Conservation (phyloP, 2,113 vertebrate species). For the Hippocampus guttulatus region DNA sequence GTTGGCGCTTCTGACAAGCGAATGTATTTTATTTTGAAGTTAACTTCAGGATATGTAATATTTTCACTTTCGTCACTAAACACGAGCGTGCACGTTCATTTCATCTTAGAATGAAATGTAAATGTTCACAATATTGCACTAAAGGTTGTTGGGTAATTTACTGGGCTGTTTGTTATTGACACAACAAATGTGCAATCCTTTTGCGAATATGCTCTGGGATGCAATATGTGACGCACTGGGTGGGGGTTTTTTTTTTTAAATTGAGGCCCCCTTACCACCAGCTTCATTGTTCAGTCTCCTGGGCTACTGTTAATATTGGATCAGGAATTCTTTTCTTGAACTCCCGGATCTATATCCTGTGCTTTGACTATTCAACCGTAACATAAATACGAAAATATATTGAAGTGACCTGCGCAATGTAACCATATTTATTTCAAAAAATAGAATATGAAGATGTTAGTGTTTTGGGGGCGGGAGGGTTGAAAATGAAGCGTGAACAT, state of each 20-base stretch:
- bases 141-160: not conserved
- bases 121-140: not conserved
- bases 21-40: conserved; percentile 8
- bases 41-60: not conserved
- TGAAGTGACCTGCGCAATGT: not conserved
- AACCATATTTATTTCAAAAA: not conserved
- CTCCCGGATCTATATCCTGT: conserved; percentile 46
- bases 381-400: not conserved
- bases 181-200: not conserved
- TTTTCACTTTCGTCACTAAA: not conserved
- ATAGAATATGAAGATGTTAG: not conserved
- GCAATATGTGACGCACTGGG: not conserved
- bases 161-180: not conserved
- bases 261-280: not conserved
- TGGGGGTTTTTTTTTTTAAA: not conserved
- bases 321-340: conserved; percentile 28
- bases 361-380: not conserved
- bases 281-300: conserved; percentile 49
- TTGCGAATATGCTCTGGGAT: not conserved
- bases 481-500: not conserved
- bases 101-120: not conserved
- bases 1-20: not conserved
- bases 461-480: too few species aligned
- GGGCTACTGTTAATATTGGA: conserved; percentile 61
- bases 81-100: not conserved